These are phyloP conservation scores for Acyrthosiphon pisum DNA, from an alignment of 1,140 invertebrate species.

Conservation along the genomic window DNA sequence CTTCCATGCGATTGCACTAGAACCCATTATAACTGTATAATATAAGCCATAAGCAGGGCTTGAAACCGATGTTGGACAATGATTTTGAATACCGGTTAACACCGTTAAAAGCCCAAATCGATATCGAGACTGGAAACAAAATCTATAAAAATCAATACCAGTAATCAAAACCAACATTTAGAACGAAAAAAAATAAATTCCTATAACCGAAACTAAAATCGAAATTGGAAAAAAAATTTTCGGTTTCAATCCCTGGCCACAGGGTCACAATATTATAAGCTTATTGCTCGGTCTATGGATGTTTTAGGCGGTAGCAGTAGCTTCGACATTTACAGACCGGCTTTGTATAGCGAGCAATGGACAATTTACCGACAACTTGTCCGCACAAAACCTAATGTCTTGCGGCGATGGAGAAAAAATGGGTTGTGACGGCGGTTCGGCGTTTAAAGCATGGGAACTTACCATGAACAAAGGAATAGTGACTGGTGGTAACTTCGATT, in stretches of 20 bases:
- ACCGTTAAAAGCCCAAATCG: no score
- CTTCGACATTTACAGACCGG: conserved; percentile 72
- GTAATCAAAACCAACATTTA: no score
- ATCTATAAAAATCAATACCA: no score
- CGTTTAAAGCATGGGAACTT: conserved; percentile 69
- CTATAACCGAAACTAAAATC: no score
- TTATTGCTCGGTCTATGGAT: background rate
- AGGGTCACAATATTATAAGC: background rate
- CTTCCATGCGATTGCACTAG: background rate
- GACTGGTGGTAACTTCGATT: conserved; percentile 71
- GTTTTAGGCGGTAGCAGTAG: conserved; percentile 62
- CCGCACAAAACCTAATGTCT: conserved; percentile 71
- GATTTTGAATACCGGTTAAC: no score
- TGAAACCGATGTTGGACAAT: no score
- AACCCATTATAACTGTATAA: background rate
- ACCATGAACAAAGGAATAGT: conserved; percentile 67
- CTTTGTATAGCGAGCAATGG: conserved; percentile 72
- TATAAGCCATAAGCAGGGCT: no score
- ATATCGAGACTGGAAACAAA: no score
- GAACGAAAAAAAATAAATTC: no score
- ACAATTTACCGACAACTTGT: conserved; percentile 67
- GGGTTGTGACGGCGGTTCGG: conserved; percentile 73
- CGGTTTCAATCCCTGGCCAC: no score
- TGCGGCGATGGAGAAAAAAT: conserved; percentile 69
- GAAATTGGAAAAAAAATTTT: no score